These are phyloP conservation scores for Bacillus rossius DNA, from an alignment of 1,140 invertebrate genomes.

Conservation along the genomic window DNA sequence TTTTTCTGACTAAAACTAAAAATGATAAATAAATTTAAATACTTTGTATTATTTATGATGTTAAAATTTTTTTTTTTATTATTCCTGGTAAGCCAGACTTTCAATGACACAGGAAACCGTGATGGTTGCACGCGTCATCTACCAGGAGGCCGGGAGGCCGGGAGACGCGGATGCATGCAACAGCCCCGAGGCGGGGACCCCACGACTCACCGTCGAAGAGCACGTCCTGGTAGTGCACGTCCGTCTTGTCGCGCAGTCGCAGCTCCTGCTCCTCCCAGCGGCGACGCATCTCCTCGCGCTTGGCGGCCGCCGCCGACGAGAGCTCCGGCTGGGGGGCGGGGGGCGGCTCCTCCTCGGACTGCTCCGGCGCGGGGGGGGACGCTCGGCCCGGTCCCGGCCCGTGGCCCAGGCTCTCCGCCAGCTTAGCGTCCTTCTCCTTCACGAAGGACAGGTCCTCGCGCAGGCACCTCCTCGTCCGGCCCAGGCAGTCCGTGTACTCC, in stretches of 20 bases:
- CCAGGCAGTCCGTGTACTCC: slow-evolving; percentile 84
- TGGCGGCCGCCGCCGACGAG: slow-evolving; percentile 45
- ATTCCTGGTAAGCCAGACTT: too few relatives aligned
- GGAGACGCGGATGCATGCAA: not conserved
- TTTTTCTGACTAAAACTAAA: too few relatives aligned
- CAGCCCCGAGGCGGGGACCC: not conserved
- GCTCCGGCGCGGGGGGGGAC: slow-evolving; percentile 33
- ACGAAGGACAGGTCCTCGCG: slow-evolving; percentile 68
- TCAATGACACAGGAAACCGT: too few relatives aligned
- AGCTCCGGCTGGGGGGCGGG: slow-evolving; percentile 30
- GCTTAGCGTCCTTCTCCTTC: slow-evolving; percentile 56
- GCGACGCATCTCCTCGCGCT: slow-evolving; percentile 47
- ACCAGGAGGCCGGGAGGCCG: too few relatives aligned
- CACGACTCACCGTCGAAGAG: slow-evolving; percentile 66
- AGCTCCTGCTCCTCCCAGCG: slow-evolving; percentile 63
- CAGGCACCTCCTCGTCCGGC: slow-evolving; percentile 75
- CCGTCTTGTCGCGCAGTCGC: slow-evolving; percentile 51
- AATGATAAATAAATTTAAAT: too few relatives aligned
- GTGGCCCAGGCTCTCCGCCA: slow-evolving; percentile 28
- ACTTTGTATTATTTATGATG: too few relatives aligned
- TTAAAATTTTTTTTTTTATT: too few relatives aligned
- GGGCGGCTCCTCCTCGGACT: slow-evolving; percentile 49
- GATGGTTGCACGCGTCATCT: too few relatives aligned
- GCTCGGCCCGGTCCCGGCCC: not conserved
- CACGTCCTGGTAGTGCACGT: slow-evolving; percentile 87